Evolutionary conservation across 2,113 vertebrate genomes (phyloP), one percentile per base, ranked within the genome.

Genomic region (Pristiophorus japonicus): DNA sequence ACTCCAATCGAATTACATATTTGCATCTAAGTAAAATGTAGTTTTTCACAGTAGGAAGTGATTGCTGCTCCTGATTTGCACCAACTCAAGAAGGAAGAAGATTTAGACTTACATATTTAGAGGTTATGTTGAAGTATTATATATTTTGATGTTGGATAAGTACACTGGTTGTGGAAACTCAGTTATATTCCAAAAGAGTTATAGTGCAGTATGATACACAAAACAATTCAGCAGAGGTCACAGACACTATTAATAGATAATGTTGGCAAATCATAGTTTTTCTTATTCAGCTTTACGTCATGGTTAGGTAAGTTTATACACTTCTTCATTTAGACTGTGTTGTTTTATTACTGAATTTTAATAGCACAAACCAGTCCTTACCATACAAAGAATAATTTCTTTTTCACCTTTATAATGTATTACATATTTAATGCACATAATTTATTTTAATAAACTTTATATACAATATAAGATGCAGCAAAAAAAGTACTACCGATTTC

Each of bases 371-470:
- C 95, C 94, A 96, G 96, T 90, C 66, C 84, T 96, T 92, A 87
- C 62, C 96, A 95, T 84, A 96, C 20, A 92, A 96, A 84, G 66
- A 93, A 95, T n/a, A 66, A 95, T 95, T 75, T 38, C 75, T 55
- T 87, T 95, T 85, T 51, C n/a, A 45, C 30, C 96, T 95, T 96
- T 96, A 96, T 96, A 96, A 96, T 96, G 88, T 95, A 95, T 97
- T 95, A 94, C 96, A 96, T 96, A 97, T 97, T 97, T 96, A 98
- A 97, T 98, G 97, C 97, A 97, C 97, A 97, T 97, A 97, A 97
- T 98, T 98, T 98, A 98, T 98, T 98, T 97, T 98, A 97, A 97
- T 96, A 95, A 97, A 97, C 66, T 96, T 95, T 97, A 97, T 97
- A 96, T 97, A 97, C 96, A 97, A 97, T 94, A 95, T 95, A 96